Base-by-base conservation (phyloP, 2,888 invertebrate species). In the Tiliacea citrago region DNA sequence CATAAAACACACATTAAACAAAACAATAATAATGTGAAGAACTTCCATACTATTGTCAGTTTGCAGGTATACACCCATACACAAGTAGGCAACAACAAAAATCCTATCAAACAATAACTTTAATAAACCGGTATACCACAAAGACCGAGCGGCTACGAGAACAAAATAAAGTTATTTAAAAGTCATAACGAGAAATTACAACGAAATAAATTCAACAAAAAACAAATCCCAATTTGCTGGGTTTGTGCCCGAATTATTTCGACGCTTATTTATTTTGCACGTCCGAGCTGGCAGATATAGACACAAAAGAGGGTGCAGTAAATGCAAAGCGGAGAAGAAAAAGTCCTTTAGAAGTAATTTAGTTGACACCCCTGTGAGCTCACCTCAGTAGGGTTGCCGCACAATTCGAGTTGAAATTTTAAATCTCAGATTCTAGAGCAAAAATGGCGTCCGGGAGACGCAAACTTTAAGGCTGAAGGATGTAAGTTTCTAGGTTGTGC, bases 211-310 rank as follows among this genome's bases (percentile, higher is more conserved):
- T 86, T 55, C 18, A 49, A 67, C 35, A 47, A 72, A 71, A 78
- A 75, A 81, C 58, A 65, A 81, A 79, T 55, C 68, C 29, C 66
- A 73, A 72, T 79, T 86, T 77, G 21, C 55, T 55, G 42, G 49
- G 58, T 66, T 60, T 57, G 68, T 58, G 58, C 51, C 42, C 47
- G 60, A 68, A 73, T 68, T 66, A 74, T 69, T 77, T 68, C 29
- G 16, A 39, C 61, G 60, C n/a, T 75, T 68, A 72, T 78, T 84
- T 79, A 83, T 83, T 86, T 84, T 65, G 69, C 72, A 83, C 77
- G 79, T 74, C 63, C 68, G 61, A 74, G 39, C 62, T 75, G 39
- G 67, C 76, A 68, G 58, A 58, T 58, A 45, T 49, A 47, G 39
- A 29, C 61, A 62, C 47, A 72, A 83, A 80, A 79, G 81, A n/a